A percentile compares a stretch with the other conserved stretches of the same genome.
Evolutionary conservation across 2,888 invertebrate species (phyloP).

Genomic region (Drosophila planitibia): DNA sequence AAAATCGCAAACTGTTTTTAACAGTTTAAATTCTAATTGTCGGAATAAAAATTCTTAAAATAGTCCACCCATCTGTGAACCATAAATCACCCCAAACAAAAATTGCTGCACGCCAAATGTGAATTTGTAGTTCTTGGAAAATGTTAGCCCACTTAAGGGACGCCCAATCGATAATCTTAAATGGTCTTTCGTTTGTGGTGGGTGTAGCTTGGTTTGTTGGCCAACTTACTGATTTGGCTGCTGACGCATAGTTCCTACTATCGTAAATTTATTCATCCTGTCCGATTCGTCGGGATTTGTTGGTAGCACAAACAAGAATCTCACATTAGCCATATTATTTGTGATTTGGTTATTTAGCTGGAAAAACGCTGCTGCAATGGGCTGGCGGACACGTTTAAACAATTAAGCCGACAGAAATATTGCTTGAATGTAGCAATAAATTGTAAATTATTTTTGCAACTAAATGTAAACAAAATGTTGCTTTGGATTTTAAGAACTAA

Average conservation of each 20-base stretch:
- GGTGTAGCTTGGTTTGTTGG: neutral
- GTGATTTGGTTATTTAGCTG: neutral
- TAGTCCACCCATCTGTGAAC: slow-evolving; percentile 15
- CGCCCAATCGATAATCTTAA: slow-evolving; percentile 53
- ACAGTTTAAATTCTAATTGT: slow-evolving; percentile 1
- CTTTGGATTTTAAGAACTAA: slow-evolving; percentile 1
- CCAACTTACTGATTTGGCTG: slow-evolving; percentile 82
- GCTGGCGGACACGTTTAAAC: slow-evolving; percentile 19
- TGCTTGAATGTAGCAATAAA: slow-evolving; percentile 6
- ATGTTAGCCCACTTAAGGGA: slow-evolving; percentile 4
- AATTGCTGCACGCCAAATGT: slow-evolving; percentile 46
- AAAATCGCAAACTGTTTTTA: neutral
- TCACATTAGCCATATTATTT: slow-evolving; percentile 69
- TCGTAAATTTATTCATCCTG: slow-evolving; percentile 73
- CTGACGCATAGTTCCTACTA: slow-evolving; percentile 76
- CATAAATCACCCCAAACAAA: slow-evolving; percentile 33
- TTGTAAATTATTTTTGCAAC: slow-evolving; percentile 36
- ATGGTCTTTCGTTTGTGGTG: neutral
- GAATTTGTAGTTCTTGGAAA: slow-evolving; percentile 25
- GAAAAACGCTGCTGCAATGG: neutral
- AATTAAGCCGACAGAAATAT: slow-evolving; percentile 33
- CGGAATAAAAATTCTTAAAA: neutral
- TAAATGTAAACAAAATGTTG: slow-evolving; percentile 40
- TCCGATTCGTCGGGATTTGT: slow-evolving; percentile 53
- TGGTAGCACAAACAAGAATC: slow-evolving; percentile 77